Evolutionary conservation across 2,797 vertebrate genomes (phyloP).

Genomic region (Tapirus indicus): DNA sequence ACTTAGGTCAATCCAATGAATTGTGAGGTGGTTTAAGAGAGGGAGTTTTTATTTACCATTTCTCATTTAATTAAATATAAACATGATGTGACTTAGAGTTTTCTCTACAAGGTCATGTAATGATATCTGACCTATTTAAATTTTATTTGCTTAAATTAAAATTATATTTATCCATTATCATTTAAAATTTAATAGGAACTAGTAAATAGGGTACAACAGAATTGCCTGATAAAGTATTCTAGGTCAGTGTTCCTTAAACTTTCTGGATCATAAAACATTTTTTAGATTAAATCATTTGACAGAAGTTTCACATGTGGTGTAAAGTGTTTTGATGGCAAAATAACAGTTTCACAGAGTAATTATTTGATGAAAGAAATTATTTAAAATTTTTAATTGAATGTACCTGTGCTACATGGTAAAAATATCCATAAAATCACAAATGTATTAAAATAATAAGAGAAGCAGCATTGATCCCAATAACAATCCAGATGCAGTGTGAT

Average conservation of each 20-base stretch:
- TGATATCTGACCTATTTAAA: not conserved
- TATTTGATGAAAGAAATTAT: conserved; percentile 31
- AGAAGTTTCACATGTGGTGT: not conserved
- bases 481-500: not conserved
- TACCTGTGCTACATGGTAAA: not conserved
- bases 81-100: not conserved
- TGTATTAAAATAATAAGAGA: not conserved
- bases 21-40: not conserved
- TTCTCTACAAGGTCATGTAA: not conserved
- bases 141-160: conserved; percentile 45
- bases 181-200: conserved; percentile 17
- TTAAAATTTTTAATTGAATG: not conserved
- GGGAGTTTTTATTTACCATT: conserved; percentile 39
- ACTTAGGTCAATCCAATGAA: not conserved
- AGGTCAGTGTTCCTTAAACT: not conserved
- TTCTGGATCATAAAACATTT: conserved; percentile 24
- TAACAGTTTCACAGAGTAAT: not conserved
- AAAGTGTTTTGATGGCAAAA: conserved; percentile 55
- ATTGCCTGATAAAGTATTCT: not conserved
- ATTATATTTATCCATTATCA: not conserved
- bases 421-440: not conserved
- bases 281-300: conserved; percentile 30
- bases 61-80: conserved; percentile 58
- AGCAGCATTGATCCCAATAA: not conserved
- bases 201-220: not conserved